Percentiles rank a stretch among this genome's conserved stretches.
Conservation (phyloP, 2,888 invertebrate genomes). For the Fabriciana adippe region DNA sequence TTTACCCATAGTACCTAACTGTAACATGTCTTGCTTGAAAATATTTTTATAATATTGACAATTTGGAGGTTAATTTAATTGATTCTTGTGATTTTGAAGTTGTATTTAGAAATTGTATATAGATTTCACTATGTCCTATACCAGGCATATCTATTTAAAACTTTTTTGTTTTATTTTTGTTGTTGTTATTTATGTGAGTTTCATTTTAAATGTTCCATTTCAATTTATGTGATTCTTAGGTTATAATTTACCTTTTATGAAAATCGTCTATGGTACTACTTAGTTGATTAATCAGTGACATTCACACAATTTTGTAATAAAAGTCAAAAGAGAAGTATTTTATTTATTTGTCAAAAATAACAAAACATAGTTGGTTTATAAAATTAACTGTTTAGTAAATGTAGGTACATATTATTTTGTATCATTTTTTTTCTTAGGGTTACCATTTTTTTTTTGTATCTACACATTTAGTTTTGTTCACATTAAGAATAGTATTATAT, state of each 20-base stretch:
- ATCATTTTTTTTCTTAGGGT: conserved; percentile 47
- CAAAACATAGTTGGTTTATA: conserved; percentile 47
- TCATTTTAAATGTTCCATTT: conserved; percentile 47
- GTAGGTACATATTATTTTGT: conserved; percentile 21
- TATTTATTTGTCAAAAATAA: conserved; percentile 15
- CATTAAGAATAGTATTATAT: no score
- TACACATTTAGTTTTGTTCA: not conserved
- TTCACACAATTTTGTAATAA: conserved; percentile 17
- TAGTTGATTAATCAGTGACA: conserved; percentile 11
- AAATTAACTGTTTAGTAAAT: conserved; percentile 55
- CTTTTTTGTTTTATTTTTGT: conserved; percentile 54
- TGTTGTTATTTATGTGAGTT: conserved; percentile 63
- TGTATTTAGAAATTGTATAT: conserved; percentile 21
- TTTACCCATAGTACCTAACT: conserved; percentile 22
- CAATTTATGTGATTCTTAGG: conserved; percentile 41
- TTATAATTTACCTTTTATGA: conserved; percentile 35
- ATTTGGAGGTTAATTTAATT: conserved; percentile 24
- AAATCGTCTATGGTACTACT: conserved; percentile 22
- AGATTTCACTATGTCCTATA: conserved; percentile 24
- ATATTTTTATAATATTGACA: conserved; percentile 29
- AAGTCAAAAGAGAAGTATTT: conserved; percentile 24
- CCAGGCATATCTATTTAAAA: conserved; percentile 42
- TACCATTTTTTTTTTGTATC: conserved; percentile 5
- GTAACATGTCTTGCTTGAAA: conserved; percentile 19
- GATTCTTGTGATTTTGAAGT: conserved; percentile 34